Base-by-base conservation (phyloP, 2,113 vertebrate species). In the Callionymus lyra region DNA sequence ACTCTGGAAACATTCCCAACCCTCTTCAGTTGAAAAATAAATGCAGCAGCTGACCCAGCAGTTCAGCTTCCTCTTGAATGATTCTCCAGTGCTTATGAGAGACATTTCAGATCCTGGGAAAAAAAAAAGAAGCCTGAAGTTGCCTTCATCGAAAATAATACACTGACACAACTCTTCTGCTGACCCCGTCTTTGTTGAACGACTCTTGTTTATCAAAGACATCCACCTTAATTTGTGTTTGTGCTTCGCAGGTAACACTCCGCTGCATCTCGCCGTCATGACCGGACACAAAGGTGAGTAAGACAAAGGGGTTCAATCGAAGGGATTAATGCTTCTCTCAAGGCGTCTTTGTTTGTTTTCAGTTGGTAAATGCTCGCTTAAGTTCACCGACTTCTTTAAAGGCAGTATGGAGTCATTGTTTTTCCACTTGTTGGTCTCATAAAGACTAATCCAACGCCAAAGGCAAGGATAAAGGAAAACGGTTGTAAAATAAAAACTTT, bases 261-360 rank as follows among this genome's bases (percentile, higher is more conserved):
- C 95, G 36, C 79, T 99, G 67, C 95, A 99, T 76, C 92, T 99
- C 41, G 95, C 95, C 76, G 92, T 99, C 65, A 99, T 98, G 94
- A 85, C 96, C 89, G 95, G 94, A 41, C 88, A 98, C 81, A 99
- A 99, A 93, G 95, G 95, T 97, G 74, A 82, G 92, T 84, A 32
- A 31, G 51, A n/a, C 13, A 31, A 12, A 42, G 38, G 17, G 5
- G 5, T 16, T 38, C 6, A 6, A 45, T 12, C 33, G 16, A n/a
- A 12, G 6, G 9, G 1, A 41, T 19, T 38, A 44, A 54, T 52
- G 16, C 49, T 47, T 48, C 36, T 3, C 16, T 27, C 21, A 27
- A n/a, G n/a, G 21, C 21, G 8, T 27, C 21, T 8, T 27, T 27
- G 21, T 27, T 27, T 27, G 21, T 27, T 27, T n/a, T n/a, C n/a